A percentile compares a stretch with the other conserved stretches of the same genome.
These are phyloP conservation scores for Vireo altiloquus DNA, from an alignment of 2,113 vertebrate species.

Conservation along the genomic window DNA sequence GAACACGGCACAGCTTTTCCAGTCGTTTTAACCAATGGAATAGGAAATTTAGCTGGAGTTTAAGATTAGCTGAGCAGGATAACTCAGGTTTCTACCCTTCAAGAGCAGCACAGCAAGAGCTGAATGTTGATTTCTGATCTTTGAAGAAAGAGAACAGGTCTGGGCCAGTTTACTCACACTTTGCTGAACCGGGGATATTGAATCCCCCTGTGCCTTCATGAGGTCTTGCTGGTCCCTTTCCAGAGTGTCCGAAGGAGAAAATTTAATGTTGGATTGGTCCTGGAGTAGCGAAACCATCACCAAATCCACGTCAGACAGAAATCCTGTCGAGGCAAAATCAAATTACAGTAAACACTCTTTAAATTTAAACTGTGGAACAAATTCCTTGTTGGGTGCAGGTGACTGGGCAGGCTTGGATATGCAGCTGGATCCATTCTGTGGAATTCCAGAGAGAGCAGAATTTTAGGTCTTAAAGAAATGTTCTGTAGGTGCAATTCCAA, in stretches of 20 bases:
- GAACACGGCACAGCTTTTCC: not conserved
- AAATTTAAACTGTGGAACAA: not conserved
- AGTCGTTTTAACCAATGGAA: not conserved
- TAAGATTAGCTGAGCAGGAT: not conserved
- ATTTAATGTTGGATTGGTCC: constrained; percentile 70
- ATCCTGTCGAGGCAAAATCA: constrained; percentile 43
- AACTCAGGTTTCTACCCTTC: not conserved
- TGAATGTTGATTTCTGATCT: not conserved
- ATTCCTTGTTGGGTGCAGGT: no score
- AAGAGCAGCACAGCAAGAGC: not conserved
- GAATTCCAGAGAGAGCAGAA: not conserved
- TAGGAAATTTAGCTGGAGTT: not conserved
- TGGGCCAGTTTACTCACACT: constrained; percentile 65
- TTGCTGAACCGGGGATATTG: constrained; percentile 66
- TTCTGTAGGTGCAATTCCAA: not conserved
- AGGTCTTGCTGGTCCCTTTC: constrained; percentile 70
- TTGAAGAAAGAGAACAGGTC: not conserved
- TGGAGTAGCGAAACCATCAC: constrained; percentile 76
- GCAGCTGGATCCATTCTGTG: not conserved
- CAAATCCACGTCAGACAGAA: constrained; percentile 59
- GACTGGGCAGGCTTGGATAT: not conserved
- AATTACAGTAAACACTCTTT: not conserved
- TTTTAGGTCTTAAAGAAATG: not conserved
- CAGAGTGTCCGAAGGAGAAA: constrained; percentile 66
- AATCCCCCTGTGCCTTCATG: constrained; percentile 74